Evolutionary conservation across 2,888 invertebrate species (phyloP).

Genomic region (Leucophenga maculata): DNA sequence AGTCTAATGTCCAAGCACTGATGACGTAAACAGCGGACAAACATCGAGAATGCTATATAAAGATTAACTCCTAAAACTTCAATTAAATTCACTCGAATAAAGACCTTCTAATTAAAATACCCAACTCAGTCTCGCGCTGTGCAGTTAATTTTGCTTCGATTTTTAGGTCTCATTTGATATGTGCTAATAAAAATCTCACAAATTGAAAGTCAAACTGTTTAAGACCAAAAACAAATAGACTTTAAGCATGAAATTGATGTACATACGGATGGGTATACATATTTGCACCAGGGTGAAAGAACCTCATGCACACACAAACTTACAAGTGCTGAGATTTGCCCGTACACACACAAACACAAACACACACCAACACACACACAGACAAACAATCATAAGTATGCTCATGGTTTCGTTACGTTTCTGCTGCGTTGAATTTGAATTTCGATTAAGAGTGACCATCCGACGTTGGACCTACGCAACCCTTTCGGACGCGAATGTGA

Average conservation of each 20-base stretch:
- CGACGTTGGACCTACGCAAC: neutral
- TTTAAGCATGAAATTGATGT: conserved; percentile 47
- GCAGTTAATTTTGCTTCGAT: neutral
- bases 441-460: conserved; percentile 31
- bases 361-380: conserved; percentile 6
- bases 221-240: conserved; percentile 59
- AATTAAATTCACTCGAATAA: too few relatives aligned
- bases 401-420: conserved; percentile 33
- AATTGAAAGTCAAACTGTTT: conserved; percentile 68
- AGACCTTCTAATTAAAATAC: conserved; percentile 52
- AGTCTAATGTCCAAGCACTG: too few relatives aligned
- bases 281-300: conserved; percentile 22
- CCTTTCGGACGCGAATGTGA: neutral
- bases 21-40: too few relatives aligned
- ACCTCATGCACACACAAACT: neutral
- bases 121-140: conserved; percentile 16
- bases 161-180: conserved; percentile 30
- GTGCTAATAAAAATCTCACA: conserved; percentile 50
- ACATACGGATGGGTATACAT: too few relatives aligned
- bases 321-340: too few relatives aligned
- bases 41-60: too few relatives aligned
- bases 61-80: too few relatives aligned
- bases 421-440: conserved; percentile 57
- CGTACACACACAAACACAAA: neutral
- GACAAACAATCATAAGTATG: conserved; percentile 17